Evolutionary conservation across 2,113 vertebrate species (phyloP).

Genomic region (Rousettus leschenaultii): DNA sequence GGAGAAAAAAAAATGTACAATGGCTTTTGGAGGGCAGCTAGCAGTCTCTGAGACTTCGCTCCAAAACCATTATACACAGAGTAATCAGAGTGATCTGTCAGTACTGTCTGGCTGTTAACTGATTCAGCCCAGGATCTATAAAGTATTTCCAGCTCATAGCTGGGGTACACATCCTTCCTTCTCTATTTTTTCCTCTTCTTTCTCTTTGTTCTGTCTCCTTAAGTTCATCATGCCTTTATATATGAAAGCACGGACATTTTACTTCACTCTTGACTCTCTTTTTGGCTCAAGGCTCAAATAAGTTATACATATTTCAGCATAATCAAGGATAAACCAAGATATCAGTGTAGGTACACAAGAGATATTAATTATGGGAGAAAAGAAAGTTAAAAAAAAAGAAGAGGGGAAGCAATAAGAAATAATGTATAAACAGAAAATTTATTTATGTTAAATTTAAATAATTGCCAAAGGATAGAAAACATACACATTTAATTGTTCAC

Average conservation of each 20-base stretch:
- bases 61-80: not conserved
- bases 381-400: not conserved
- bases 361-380: not conserved
- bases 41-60: not conserved
- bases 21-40: not conserved
- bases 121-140: not conserved
- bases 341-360: not conserved
- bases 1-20: not conserved
- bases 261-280: not conserved
- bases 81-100: not conserved
- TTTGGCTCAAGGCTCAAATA: not conserved
- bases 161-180: not conserved
- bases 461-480: not conserved
- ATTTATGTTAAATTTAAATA: slow-evolving; percentile 26
- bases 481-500: not conserved
- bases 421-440: not conserved
- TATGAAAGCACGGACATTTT: not conserved
- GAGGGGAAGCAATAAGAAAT: not conserved
- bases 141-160: not conserved
- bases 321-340: not conserved
- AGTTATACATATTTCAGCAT: not conserved
- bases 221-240: not conserved
- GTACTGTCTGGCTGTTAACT: not conserved
- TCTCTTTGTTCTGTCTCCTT: not conserved
- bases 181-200: not conserved